Percentiles rank a stretch among this genome's conserved stretches.
phyloP scores from a whole-genome alignment of 1,140 invertebrate species.

The Solen grandis region DNA sequence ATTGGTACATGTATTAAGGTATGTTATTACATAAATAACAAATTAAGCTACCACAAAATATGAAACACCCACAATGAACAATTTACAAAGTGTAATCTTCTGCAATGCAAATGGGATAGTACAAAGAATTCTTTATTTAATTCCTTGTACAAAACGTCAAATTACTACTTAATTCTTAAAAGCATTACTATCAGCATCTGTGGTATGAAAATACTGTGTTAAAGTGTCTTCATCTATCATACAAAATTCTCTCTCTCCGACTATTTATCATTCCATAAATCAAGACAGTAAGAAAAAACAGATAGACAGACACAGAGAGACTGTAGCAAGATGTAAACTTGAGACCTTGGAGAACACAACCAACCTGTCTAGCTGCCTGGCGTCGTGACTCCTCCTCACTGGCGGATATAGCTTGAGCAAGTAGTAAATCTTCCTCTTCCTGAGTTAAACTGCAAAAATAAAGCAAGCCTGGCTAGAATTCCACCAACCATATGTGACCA shows the following conservation, averaged over 20 bases:
- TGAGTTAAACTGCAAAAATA: conserved; percentile 65
- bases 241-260: neutral
- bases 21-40: too few relatives aligned
- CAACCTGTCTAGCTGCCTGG: conserved; percentile 5
- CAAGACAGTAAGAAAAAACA: neutral
- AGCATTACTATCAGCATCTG: neutral
- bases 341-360: neutral
- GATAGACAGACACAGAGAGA: neutral
- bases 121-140: too few relatives aligned
- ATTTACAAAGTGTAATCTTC: too few relatives aligned
- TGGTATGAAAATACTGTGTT: neutral
- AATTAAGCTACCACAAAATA: too few relatives aligned
- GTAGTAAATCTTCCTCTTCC: conserved; percentile 79
- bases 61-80: too few relatives aligned
- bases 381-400: conserved; percentile 77
- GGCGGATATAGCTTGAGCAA: conserved; percentile 79
- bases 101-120: too few relatives aligned
- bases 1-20: too few relatives aligned
- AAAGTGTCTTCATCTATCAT: neutral
- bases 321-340: neutral
- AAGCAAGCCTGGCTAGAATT: too few relatives aligned
- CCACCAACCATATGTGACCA: too few relatives aligned
- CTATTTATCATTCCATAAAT: neutral
- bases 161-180: too few relatives aligned
- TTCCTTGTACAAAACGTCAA: too few relatives aligned